Conservation (phyloP, 2,888 invertebrate genomes). For the Lasioglossum villosulum region DNA sequence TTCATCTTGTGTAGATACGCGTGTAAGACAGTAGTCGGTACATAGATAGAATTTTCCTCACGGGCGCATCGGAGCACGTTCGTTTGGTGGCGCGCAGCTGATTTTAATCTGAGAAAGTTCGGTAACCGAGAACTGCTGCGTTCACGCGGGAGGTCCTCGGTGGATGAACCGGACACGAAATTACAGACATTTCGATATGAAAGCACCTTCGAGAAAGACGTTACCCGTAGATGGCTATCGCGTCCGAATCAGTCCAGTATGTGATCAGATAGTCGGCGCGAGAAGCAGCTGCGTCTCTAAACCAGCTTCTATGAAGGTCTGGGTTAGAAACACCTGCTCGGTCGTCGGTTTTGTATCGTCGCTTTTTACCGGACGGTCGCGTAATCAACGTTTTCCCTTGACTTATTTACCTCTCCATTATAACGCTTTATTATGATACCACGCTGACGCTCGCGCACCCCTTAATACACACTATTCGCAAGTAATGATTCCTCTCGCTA, state of each 20-base stretch:
- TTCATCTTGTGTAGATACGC: neutral
- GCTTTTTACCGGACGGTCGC: constrained; percentile 8
- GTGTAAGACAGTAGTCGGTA: neutral
- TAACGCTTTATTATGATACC: constrained; percentile 21
- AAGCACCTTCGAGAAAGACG: neutral
- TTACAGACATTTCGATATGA: constrained; percentile 31
- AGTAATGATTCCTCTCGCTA: constrained; percentile 28
- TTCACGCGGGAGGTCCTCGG: constrained; percentile 42
- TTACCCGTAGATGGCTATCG: constrained; percentile 38
- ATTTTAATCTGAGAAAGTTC: neutral
- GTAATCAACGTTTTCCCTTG: neutral
- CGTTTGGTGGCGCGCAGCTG: neutral
- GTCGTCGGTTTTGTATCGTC: neutral
- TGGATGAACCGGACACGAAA: constrained; percentile 26
- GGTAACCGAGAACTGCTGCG: constrained; percentile 1
- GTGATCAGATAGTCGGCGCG: constrained; percentile 56
- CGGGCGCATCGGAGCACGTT: neutral
- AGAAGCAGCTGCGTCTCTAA: constrained; percentile 63
- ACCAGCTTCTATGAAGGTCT: constrained; percentile 33
- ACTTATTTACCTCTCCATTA: constrained; percentile 26
- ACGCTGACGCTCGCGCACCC: neutral
- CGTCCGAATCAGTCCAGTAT: constrained; percentile 48
- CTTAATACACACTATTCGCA: neutral
- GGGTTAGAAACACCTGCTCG: constrained; percentile 63
- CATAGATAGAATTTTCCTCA: neutral